phyloP scores from a whole-genome alignment of 2,113 vertebrate genomes.

The Rallus limicola region DNA sequence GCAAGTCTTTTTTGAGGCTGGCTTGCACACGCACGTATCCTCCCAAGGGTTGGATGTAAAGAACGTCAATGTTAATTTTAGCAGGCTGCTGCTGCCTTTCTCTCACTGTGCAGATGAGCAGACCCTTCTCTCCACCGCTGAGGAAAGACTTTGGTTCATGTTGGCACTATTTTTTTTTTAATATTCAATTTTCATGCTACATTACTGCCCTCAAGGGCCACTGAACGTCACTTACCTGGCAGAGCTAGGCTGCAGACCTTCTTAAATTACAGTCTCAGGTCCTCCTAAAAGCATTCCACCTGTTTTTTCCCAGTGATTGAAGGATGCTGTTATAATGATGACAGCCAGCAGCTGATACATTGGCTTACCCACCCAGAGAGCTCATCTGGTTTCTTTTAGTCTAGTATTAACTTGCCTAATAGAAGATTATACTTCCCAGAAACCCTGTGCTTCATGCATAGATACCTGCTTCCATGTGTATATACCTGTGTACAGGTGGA shows the following conservation, averaged over 20 bases:
- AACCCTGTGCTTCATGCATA: neutral
- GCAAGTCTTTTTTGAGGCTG: neutral
- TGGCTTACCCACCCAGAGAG: neutral
- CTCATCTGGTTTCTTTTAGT: neutral
- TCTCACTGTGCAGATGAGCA: neutral
- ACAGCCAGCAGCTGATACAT: neutral
- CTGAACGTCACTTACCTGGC: neutral
- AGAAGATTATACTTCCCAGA: neutral
- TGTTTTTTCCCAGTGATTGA: neutral
- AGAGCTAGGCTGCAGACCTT: neutral
- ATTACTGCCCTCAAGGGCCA: neutral
- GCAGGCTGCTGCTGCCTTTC: neutral
- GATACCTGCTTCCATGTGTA: neutral
- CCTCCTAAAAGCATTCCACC: neutral
- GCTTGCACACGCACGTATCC: neutral
- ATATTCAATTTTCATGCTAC: neutral
- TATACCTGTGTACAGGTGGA: neutral
- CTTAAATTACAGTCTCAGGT: neutral
- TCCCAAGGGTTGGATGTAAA: constrained; percentile 12
- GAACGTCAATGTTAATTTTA: neutral
- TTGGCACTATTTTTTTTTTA: neutral
- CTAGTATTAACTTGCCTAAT: neutral
- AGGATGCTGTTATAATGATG: neutral
- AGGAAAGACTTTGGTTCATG: neutral
- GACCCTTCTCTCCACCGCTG: neutral